These are phyloP conservation scores for Patiria miniata DNA, from an alignment of 35 echinoderm and acorn worm genomes.

Conservation along the genomic window DNA sequence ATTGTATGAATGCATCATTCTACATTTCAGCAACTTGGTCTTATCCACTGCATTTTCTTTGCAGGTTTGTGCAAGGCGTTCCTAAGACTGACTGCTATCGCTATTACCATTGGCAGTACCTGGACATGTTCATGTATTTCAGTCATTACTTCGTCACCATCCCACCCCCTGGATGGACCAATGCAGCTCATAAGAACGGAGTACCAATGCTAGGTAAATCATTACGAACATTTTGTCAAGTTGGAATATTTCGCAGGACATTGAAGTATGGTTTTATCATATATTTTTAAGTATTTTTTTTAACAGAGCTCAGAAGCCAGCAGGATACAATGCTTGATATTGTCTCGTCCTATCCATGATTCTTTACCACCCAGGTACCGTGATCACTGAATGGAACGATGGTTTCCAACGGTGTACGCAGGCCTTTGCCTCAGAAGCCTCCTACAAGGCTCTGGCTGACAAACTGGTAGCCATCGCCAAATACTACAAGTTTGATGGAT, in stretches of 20 bases:
- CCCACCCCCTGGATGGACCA: constrained; percentile 91
- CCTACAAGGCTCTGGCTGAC: constrained; percentile 84
- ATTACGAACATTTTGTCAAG: no score
- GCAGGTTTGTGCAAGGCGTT: constrained; percentile 91
- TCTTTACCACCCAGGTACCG: constrained; percentile 63
- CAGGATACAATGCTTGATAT: no score
- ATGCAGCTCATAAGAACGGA: constrained; percentile 97
- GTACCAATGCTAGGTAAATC: constrained; percentile 83
- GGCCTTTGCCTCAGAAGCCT: constrained; percentile 63
- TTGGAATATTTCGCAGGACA: no score
- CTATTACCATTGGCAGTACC: constrained; percentile 95
- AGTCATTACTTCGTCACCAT: constrained; percentile 96
- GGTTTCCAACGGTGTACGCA: constrained; percentile 66
- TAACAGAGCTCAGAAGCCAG: no score
- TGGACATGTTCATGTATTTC: constrained; percentile 96
- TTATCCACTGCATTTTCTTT: not conserved
- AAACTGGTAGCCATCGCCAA: constrained; percentile 85
- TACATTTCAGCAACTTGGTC: no score
- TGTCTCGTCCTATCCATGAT: not conserved
- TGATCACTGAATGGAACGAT: constrained; percentile 98
- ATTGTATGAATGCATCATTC: no score
- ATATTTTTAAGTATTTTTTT: no score
- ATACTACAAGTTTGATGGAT: constrained; percentile 99
- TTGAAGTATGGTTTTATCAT: no score
- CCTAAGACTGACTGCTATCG: constrained; percentile 72